These are phyloP conservation scores for Andrena trimmerana DNA, from an alignment of 2,888 invertebrate genomes.

Conservation along the genomic window DNA sequence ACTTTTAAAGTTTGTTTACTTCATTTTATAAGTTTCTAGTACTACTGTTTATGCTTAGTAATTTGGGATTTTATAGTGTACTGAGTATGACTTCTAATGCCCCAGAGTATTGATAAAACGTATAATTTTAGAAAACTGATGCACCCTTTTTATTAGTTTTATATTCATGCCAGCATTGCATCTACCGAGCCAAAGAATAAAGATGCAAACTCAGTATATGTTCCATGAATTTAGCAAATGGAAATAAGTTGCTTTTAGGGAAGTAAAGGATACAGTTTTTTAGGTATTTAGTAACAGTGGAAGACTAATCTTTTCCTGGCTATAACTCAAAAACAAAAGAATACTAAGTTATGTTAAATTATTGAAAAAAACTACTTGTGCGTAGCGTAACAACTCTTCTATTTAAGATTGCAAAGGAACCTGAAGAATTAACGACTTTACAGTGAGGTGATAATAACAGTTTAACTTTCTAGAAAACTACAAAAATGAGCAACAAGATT, in stretches of 20 bases:
- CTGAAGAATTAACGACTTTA: slow-evolving; percentile 6
- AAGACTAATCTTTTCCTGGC: not conserved
- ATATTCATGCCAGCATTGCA: not conserved
- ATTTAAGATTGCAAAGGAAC: slow-evolving; percentile 16
- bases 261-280: slow-evolving; percentile 2
- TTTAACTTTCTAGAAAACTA: slow-evolving; percentile 9
- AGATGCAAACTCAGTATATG: not conserved
- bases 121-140: slow-evolving; percentile 25
- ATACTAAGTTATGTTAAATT: slow-evolving; percentile 9
- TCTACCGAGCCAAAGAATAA: not conserved
- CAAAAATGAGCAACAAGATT: not conserved
- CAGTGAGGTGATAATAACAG: not conserved
- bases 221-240: not conserved
- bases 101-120: slow-evolving; percentile 13
- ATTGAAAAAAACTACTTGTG: slow-evolving; percentile 28
- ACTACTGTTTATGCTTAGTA: not conserved
- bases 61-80: not conserved
- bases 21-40: not conserved
- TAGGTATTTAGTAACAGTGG: not conserved
- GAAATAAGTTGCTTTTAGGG: not conserved
- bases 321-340: slow-evolving; percentile 10
- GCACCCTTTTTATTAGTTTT: slow-evolving; percentile 16
- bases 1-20: not conserved
- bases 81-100: slow-evolving; percentile 4
- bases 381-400: slow-evolving; percentile 31